Conservation (phyloP, 2,888 invertebrate species). For the Pollenia labialis region DNA sequence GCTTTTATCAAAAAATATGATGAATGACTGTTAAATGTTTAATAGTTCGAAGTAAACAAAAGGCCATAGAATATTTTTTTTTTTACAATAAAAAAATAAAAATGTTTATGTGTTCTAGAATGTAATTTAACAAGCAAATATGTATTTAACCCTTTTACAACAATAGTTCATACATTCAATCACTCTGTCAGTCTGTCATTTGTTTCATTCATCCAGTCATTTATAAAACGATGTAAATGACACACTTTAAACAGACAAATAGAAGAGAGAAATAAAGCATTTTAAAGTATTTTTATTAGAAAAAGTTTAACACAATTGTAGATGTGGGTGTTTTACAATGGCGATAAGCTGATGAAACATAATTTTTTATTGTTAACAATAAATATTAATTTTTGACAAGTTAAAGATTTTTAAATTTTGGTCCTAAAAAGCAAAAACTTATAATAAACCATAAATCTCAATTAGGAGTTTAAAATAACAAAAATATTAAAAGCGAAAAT, state of each 20-base stretch:
- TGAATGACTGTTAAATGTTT: constrained; percentile 71
- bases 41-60: constrained; percentile 56
- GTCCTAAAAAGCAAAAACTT: constrained; percentile 12
- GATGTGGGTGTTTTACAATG: constrained; percentile 64
- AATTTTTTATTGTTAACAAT: constrained; percentile 57
- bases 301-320: constrained; percentile 31
- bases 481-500: not conserved
- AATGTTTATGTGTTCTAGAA: constrained; percentile 1
- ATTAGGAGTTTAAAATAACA: constrained; percentile 43
- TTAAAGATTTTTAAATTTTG: constrained; percentile 43
- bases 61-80: constrained; percentile 48
- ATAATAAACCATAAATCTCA: constrained; percentile 55
- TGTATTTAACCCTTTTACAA: constrained; percentile 66
- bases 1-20: constrained; percentile 63
- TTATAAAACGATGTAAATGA: constrained; percentile 34
- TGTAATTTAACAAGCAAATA: constrained; percentile 56
- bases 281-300: not conserved
- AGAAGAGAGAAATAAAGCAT: not conserved
- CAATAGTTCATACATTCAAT: constrained; percentile 39
- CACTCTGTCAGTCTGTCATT: constrained; percentile 34
- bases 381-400: constrained; percentile 48
- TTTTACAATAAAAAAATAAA: not conserved
- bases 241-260: constrained; percentile 40
- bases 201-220: not conserved
- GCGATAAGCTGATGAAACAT: constrained; percentile 57